Evolutionary conservation across 2,113 vertebrate species (phyloP).

Genomic region (Plestiodon gilberti): DNA sequence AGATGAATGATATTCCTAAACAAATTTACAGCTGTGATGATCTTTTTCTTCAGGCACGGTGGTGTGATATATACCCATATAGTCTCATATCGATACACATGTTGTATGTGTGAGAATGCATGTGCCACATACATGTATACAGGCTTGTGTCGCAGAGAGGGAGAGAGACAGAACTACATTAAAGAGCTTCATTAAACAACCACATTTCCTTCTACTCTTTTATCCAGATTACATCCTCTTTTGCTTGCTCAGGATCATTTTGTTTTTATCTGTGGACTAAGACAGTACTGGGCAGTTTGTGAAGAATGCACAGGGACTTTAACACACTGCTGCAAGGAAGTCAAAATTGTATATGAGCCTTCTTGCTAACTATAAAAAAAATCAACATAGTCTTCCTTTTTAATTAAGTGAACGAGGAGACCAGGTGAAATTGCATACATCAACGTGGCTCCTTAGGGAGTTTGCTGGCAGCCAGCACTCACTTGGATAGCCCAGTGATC

Average conservation of each 20-base stretch:
- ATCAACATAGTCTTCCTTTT: background rate
- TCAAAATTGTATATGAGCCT: background rate
- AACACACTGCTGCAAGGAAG: background rate
- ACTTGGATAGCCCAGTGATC: background rate
- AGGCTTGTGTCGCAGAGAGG: conserved; percentile 60
- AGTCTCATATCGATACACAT: background rate
- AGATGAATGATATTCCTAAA: conserved; percentile 14
- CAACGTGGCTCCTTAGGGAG: background rate
- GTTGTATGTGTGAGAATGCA: conserved; percentile 53
- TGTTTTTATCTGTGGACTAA: conserved; percentile 37
- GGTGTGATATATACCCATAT: background rate
- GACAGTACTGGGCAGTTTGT: background rate
- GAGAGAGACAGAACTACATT: conserved; percentile 29
- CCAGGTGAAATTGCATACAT: conserved; percentile 19
- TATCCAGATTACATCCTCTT: background rate
- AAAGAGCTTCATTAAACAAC: conserved; percentile 65
- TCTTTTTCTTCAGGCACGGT: background rate
- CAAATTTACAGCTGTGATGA: background rate
- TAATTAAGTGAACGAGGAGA: background rate
- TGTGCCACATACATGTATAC: conserved; percentile 59
- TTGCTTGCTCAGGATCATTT: background rate
- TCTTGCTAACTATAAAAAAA: conserved; percentile 27
- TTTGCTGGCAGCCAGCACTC: too few relatives aligned
- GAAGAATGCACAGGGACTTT: conserved; percentile 30
- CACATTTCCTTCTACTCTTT: conserved; percentile 53